Conservation (phyloP, 2,797 vertebrate genomes). For the Spheniscus humboldti region DNA sequence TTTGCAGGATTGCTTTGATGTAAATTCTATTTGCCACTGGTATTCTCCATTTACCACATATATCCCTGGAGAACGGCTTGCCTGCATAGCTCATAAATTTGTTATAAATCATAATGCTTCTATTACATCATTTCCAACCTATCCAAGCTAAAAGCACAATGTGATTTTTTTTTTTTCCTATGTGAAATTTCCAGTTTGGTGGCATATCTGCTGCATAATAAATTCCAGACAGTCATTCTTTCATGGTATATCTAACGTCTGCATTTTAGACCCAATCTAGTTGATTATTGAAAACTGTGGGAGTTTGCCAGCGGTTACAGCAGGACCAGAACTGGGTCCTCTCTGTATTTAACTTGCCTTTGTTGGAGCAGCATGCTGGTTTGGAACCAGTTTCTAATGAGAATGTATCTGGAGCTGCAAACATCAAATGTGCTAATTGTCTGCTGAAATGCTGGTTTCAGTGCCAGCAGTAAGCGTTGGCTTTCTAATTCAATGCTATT, state of each 20-base stretch:
- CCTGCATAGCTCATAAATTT: constrained; percentile 64
- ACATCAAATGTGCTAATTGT: constrained; percentile 25
- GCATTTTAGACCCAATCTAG: constrained; percentile 42
- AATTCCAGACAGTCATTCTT: constrained; percentile 69
- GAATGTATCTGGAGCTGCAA: constrained; percentile 19
- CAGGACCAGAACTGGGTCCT: neutral
- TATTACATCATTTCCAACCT: constrained; percentile 71
- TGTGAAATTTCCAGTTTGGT: constrained; percentile 74
- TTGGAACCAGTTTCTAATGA: constrained; percentile 30
- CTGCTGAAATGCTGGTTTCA: constrained; percentile 32
- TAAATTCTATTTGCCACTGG: constrained; percentile 59
- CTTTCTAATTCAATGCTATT: constrained; percentile 10
- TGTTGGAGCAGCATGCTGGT: constrained; percentile 20
- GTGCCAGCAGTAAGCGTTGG: neutral
- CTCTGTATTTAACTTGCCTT: constrained; percentile 13
- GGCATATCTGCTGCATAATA: constrained; percentile 73
- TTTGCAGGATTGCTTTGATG: constrained; percentile 68
- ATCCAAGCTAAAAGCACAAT: constrained; percentile 60
- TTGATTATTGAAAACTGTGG: constrained; percentile 37
- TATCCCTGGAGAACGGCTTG: constrained; percentile 50
- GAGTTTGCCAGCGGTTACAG: constrained; percentile 33
- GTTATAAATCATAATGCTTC: constrained; percentile 68
- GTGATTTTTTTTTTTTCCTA: constrained; percentile 15
- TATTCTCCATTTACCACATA: constrained; percentile 65
- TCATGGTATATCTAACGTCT: constrained; percentile 62